Percentiles rank a stretch among this genome's conserved stretches.
Evolutionary conservation across 2,888 invertebrate species (phyloP).

Genomic region (Drepana falcataria): DNA sequence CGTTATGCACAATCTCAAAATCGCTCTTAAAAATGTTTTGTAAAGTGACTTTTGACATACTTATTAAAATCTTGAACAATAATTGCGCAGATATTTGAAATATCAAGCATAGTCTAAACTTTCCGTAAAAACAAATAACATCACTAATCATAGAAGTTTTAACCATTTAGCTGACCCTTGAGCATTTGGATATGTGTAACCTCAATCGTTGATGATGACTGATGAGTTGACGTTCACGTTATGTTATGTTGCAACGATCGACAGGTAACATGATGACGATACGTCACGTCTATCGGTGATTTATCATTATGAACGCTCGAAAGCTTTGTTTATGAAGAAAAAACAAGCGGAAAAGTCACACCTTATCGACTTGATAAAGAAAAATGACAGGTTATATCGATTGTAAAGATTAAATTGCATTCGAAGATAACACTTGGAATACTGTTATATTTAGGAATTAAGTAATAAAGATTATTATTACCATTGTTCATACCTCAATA

Average conservation of each 20-base stretch:
- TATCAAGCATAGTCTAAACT: too few species aligned
- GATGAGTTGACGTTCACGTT: constrained; percentile 24
- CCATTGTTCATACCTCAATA: too few species aligned
- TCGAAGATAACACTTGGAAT: background rate
- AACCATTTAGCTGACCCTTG: constrained; percentile 23
- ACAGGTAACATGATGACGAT: constrained; percentile 25
- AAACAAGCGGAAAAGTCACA: background rate
- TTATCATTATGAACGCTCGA: constrained; percentile 22
- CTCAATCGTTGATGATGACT: constrained; percentile 24
- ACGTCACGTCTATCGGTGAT: constrained; percentile 18
- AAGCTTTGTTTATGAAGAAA: constrained; percentile 6
- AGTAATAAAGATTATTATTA: too few species aligned
- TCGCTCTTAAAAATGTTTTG: too few species aligned
- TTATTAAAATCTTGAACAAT: too few species aligned
- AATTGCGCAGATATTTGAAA: too few species aligned
- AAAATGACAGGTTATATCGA: background rate
- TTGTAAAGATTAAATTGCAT: background rate
- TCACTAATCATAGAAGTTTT: constrained; percentile 3
- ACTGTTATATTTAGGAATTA: too few species aligned
- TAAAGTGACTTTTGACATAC: too few species aligned
- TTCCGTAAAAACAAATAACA: too few species aligned
- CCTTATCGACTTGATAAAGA: background rate
- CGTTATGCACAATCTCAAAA: too few species aligned
- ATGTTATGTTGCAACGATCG: constrained; percentile 20
- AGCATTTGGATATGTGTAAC: constrained; percentile 13